Evolutionary conservation across 2,888 invertebrate species (phyloP).

Genomic region (Nomada ruficornis): DNA sequence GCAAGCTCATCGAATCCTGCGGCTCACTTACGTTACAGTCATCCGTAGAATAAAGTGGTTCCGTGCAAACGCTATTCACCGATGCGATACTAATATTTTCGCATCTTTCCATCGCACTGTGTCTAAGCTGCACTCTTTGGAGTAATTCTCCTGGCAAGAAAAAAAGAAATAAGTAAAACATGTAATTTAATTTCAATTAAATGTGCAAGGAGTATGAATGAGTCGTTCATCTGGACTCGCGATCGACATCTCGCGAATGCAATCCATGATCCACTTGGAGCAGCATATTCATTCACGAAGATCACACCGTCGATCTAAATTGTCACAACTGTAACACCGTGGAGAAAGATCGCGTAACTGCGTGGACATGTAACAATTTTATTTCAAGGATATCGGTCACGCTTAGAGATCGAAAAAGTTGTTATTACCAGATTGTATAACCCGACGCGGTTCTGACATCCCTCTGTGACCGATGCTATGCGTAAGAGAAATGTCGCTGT

Average conservation of each 20-base stretch:
- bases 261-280: too few relatives aligned
- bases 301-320: too few relatives aligned
- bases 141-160: constrained; percentile 87
- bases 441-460: neutral
- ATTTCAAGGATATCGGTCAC: constrained; percentile 19
- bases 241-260: too few relatives aligned
- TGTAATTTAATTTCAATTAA: neutral
- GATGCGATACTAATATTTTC: constrained; percentile 94
- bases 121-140: constrained; percentile 91
- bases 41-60: constrained; percentile 91
- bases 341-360: neutral
- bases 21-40: constrained; percentile 92
- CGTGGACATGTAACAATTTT: constrained; percentile 1
- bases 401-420: constrained; percentile 26
- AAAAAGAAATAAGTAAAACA: neutral
- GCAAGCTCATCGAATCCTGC: too few relatives aligned
- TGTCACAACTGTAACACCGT: too few relatives aligned
- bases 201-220: neutral
- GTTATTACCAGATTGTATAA: constrained; percentile 37
- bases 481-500: neutral
- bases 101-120: constrained; percentile 92
- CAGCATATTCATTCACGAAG: too few relatives aligned
- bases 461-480: constrained; percentile 26
- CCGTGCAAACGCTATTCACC: constrained; percentile 93
- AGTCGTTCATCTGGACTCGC: neutral